These are phyloP conservation scores for Clarias laeviceps DNA, from an alignment of 2,797 vertebrate species.

Conservation along the genomic window DNA sequence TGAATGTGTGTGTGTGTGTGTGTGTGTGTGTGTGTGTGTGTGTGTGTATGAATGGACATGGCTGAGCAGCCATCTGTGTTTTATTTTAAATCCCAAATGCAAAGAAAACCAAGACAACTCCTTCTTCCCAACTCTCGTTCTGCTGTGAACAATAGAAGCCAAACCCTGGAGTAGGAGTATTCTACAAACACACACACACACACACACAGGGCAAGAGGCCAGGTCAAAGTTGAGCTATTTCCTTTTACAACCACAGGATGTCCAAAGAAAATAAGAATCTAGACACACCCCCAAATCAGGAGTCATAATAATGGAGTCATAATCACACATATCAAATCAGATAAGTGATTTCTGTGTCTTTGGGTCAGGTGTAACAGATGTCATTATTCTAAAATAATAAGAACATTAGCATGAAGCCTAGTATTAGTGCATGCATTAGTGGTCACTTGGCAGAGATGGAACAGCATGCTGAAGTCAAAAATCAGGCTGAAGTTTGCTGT, in stretches of 20 bases:
- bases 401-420: background rate
- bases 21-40: conserved; percentile 6
- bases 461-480: background rate
- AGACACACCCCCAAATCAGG: conserved; percentile 11
- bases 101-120: conserved; percentile 41
- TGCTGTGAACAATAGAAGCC: conserved; percentile 45
- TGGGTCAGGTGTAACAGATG: background rate
- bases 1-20: conserved; percentile 9
- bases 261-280: background rate
- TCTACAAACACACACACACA: background rate
- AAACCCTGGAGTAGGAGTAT: conserved; percentile 44
- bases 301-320: background rate
- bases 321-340: background rate
- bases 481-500: conserved; percentile 27
- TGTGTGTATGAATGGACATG: conserved; percentile 2
- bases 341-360: background rate
- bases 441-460: background rate
- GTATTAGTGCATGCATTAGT: background rate
- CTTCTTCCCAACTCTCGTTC: conserved; percentile 37
- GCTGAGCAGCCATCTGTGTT: conserved; percentile 47
- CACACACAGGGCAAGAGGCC: conserved; percentile 1
- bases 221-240: conserved; percentile 38
- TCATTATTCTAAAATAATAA: conserved; percentile 1
- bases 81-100: conserved; percentile 45
- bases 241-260: conserved; percentile 13